These are phyloP conservation scores for Elmis aenea DNA, from an alignment of 2,888 invertebrate species.

Conservation along the genomic window DNA sequence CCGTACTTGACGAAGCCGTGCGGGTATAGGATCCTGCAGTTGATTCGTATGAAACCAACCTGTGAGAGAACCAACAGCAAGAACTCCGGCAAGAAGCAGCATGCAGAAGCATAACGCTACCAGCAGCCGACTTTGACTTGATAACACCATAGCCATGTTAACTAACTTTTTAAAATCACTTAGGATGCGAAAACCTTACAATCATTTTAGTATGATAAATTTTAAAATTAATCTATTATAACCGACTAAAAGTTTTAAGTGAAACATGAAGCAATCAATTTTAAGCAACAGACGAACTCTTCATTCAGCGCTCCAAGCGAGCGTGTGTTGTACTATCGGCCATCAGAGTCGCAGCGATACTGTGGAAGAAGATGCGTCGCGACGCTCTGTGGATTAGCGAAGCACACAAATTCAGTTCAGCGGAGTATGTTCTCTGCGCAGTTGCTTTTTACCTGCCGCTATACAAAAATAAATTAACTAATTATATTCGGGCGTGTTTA, in stretches of 20 bases:
- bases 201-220: too few relatives aligned
- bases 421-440: constrained; percentile 17
- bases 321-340: constrained; percentile 36
- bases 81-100: constrained; percentile 53
- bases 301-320: constrained; percentile 36
- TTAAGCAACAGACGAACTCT: constrained; percentile 25
- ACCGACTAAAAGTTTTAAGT: constrained; percentile 1
- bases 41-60: constrained; percentile 58
- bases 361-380: constrained; percentile 34
- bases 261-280: constrained; percentile 3
- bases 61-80: constrained; percentile 55
- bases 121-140: constrained; percentile 57
- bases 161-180: too few relatives aligned
- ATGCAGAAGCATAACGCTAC: constrained; percentile 54
- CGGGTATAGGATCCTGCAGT: constrained; percentile 52
- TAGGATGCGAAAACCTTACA: too few relatives aligned
- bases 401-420: constrained; percentile 14
- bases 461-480: constrained; percentile 35
- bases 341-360: constrained; percentile 40
- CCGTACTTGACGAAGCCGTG: constrained; percentile 55
- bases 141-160: constrained; percentile 61
- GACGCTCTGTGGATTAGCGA: constrained; percentile 23
- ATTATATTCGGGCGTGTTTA: constrained; percentile 33
- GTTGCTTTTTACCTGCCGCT: constrained; percentile 11
- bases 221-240: too few relatives aligned